A percentile compares a stretch with the other conserved stretches of the same genome.
phyloP scores from a whole-genome alignment of 2,113 vertebrate species.

The Bos javanicus region DNA sequence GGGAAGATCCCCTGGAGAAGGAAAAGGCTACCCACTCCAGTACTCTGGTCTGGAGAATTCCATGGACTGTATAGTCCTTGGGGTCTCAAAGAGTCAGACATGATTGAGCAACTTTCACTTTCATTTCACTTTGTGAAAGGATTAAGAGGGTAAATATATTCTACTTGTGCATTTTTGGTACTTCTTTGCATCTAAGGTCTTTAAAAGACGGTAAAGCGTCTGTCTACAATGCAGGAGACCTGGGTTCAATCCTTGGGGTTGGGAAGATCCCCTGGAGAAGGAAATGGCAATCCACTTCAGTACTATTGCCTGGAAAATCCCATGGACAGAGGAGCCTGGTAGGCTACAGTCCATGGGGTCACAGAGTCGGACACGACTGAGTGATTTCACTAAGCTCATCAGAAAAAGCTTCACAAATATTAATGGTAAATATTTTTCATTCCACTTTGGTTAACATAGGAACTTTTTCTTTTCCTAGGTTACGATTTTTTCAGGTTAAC shows the following conservation, averaged over 20 bases:
- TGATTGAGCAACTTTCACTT: neutral
- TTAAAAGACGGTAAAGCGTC: neutral
- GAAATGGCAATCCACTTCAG: too few species aligned
- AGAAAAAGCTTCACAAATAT: slow-evolving; percentile 21
- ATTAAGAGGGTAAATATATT: neutral
- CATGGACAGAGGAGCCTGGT: too few species aligned
- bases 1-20: neutral
- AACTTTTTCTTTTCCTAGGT: neutral
- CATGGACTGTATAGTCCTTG: neutral
- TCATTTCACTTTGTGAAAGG: neutral
- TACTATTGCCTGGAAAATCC: too few species aligned
- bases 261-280: too few species aligned
- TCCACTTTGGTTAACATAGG: neutral
- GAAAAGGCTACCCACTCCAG: neutral
- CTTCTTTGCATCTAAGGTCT: neutral
- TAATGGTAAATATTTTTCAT: neutral
- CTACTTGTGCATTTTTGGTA: neutral
- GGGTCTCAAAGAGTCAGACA: neutral
- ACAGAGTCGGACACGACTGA: too few species aligned
- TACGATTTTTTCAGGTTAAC: neutral
- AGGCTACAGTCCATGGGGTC: too few species aligned
- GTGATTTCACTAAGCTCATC: neutral
- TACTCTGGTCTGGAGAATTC: neutral
- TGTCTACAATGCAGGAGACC: too few species aligned
- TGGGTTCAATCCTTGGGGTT: too few species aligned